Base-by-base conservation (phyloP, 2,113 vertebrate species). In the Ciconia boyciana region DNA sequence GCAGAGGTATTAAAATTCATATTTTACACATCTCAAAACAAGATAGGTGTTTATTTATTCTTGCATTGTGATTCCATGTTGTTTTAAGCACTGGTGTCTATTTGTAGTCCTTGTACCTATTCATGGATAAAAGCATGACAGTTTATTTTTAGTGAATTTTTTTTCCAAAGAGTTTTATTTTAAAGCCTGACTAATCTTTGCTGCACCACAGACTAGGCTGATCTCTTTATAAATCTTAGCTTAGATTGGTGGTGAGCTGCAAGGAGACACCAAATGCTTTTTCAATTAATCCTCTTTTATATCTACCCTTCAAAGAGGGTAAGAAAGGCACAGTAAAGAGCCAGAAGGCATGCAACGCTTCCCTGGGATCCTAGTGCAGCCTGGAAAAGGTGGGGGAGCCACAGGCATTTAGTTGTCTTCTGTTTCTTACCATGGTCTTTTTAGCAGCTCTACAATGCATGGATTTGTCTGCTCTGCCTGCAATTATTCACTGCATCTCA, bases 111-210 rank as follows among this genome's bases (percentile, higher is more conserved):
- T 91, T 90, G 54, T 44, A 80, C 46, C 93, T 97, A 96, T 93
- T 96, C 54, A 81, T 9, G 41, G 96, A 85, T 55, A 93, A 97
- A 94, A 94, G 83, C 41, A 64, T 7, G 81, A 91, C 26, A 64
- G 93, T 94, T 94, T 98, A 98, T 92, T 98, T 97, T 97, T 97
- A 97, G 96, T 91, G 72, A 96, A 97, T 82, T 95, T 96, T 93
- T 39, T 84, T 88, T 71, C 86, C 94, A 93, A 94, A 91, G 78
- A 95, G 95, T 98, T 98, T 98, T 97, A 97, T 97, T 97, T 98
- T 98, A 97, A 98, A 97, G 96, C 94, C 89, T 92, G 90, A 93
- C 96, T 98, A 98, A 97, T 97, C 97, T 98, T 92, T 80, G 93
- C 93, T 92, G 97, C 94, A 87, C 89, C 89, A 88, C 81, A 86